These are phyloP conservation scores for Mirounga angustirostris DNA, from an alignment of 2,113 vertebrate genomes.

Conservation along the genomic window DNA sequence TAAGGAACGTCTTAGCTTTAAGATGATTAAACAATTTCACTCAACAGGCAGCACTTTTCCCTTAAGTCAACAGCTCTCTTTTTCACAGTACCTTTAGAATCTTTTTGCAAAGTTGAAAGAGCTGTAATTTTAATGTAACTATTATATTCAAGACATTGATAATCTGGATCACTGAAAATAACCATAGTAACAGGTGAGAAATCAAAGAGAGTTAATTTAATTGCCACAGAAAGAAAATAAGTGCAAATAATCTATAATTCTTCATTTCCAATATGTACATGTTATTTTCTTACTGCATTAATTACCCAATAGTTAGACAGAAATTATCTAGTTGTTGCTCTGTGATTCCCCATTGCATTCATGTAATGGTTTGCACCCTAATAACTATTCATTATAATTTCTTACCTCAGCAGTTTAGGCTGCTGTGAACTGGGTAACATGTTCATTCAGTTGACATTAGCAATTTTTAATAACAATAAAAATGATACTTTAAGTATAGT, in stretches of 20 bases:
- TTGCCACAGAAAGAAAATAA: constrained; percentile 83
- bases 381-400: constrained; percentile 83
- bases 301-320: constrained; percentile 81
- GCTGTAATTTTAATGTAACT: constrained; percentile 80
- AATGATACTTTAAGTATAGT: constrained; percentile 77
- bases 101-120: constrained; percentile 70
- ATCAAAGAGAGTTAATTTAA: constrained; percentile 84
- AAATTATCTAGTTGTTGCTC: constrained; percentile 76
- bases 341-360: constrained; percentile 57
- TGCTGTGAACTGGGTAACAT: constrained; percentile 61
- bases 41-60: constrained; percentile 29
- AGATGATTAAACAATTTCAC: constrained; percentile 33
- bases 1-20: not conserved
- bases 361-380: constrained; percentile 72
- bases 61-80: constrained; percentile 9
- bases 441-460: constrained; percentile 80
- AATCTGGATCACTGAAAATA: constrained; percentile 77
- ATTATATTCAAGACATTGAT: constrained; percentile 80
- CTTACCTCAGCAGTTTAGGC: constrained; percentile 81
- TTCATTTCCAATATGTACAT: constrained; percentile 76
- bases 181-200: constrained; percentile 85
- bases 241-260: constrained; percentile 84
- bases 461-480: constrained; percentile 82
- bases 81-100: constrained; percentile 10
- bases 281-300: constrained; percentile 81